phyloP scores from a whole-genome alignment of 2,888 invertebrate genomes.

The Macrophya alboannulata region DNA sequence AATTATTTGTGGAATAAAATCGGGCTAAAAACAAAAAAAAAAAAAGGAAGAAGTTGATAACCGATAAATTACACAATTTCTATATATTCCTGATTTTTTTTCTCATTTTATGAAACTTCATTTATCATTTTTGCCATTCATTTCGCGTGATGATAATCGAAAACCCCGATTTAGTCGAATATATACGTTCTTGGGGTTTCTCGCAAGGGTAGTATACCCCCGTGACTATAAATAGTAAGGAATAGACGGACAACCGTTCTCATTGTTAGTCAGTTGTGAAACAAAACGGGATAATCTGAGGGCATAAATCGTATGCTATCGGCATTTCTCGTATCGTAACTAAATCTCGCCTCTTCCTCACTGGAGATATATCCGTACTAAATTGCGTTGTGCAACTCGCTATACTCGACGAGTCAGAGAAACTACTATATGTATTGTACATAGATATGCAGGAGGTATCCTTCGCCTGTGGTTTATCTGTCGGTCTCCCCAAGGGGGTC shows the following conservation, averaged over 20 bases:
- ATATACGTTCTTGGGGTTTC: background rate
- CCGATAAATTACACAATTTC: background rate
- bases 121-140: background rate
- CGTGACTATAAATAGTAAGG: constrained; percentile 23
- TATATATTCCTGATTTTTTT: background rate
- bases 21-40: background rate
- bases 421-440: background rate
- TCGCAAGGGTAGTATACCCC: background rate
- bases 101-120: background rate
- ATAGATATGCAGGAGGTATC: constrained; percentile 42
- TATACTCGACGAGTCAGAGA: constrained; percentile 38
- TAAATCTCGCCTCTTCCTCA: constrained; percentile 37
- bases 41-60: background rate
- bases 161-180: background rate
- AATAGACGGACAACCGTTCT: background rate
- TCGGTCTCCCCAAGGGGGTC: constrained; percentile 34
- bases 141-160: background rate
- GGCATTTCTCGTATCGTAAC: constrained; percentile 55
- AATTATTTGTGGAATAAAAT: background rate
- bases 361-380: constrained; percentile 41
- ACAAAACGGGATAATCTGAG: background rate
- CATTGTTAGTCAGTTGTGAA: constrained; percentile 41
- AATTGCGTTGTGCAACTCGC: constrained; percentile 31
- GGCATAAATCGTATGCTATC: constrained; percentile 53
- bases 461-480: constrained; percentile 51